These are phyloP conservation scores for Cossypha heuglini DNA, from an alignment of 2,797 vertebrate genomes.

Conservation along the genomic window DNA sequence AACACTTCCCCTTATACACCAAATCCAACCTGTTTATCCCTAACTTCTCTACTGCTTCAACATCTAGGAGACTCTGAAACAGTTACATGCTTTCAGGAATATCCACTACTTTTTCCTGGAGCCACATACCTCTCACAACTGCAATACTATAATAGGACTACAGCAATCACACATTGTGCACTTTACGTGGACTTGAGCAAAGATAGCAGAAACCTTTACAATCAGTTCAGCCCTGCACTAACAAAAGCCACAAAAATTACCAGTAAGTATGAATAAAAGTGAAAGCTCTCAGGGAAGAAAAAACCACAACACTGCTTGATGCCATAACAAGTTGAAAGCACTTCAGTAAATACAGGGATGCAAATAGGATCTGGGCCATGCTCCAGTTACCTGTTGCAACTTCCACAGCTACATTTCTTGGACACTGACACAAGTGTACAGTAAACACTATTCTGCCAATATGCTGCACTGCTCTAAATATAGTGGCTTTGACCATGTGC, in stretches of 20 bases:
- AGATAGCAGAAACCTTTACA: background rate
- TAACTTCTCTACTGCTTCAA: background rate
- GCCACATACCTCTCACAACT: background rate
- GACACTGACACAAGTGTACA: background rate
- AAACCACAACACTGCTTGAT: background rate
- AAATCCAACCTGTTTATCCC: background rate
- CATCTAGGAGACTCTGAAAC: background rate
- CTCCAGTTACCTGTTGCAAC: background rate
- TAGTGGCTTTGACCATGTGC: background rate
- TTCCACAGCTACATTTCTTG: background rate
- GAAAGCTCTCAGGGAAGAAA: background rate
- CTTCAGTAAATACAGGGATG: background rate
- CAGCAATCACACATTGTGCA: background rate
- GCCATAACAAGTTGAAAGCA: background rate
- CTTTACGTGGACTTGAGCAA: background rate
- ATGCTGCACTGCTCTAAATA: background rate
- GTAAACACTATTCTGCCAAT: background rate
- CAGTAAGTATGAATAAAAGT: background rate
- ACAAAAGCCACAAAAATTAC: background rate
- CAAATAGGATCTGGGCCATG: background rate
- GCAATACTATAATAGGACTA: background rate
- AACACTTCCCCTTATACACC: background rate
- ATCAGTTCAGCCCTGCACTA: background rate
- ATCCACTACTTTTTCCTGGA: background rate
- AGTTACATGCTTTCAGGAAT: background rate